phyloP scores from a whole-genome alignment of 2,797 vertebrate species.

The Australoheros facetus region DNA sequence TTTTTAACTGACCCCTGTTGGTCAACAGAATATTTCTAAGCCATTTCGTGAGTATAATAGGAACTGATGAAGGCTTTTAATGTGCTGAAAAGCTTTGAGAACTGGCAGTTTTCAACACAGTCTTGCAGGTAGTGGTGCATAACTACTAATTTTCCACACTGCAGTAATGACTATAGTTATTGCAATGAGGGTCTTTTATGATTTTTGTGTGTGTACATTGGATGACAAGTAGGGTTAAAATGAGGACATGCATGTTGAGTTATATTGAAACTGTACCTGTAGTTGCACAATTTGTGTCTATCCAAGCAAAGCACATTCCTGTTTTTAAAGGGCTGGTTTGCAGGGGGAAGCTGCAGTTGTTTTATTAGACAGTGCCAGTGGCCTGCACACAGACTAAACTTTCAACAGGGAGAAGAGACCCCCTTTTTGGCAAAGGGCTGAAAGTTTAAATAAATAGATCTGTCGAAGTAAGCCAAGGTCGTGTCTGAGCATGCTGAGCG shows the following conservation, averaged over 20 bases:
- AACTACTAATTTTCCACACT: slow-evolving; percentile 11
- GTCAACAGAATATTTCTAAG: background rate
- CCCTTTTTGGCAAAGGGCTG: slow-evolving; percentile 45
- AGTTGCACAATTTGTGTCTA: slow-evolving; percentile 6
- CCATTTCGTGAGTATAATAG: background rate
- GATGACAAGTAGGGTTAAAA: slow-evolving; percentile 24
- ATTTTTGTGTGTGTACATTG: background rate
- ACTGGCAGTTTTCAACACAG: background rate
- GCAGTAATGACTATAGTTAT: slow-evolving; percentile 11
- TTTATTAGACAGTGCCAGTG: slow-evolving; percentile 59
- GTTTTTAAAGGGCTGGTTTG: slow-evolving; percentile 6
- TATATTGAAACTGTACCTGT: slow-evolving; percentile 21
- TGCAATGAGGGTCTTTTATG: background rate
- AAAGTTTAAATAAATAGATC: slow-evolving; percentile 71
- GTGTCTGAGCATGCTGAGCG: slow-evolving; percentile 7
- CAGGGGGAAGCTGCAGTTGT: slow-evolving; percentile 5
- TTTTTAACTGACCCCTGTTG: background rate
- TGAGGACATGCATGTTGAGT: slow-evolving; percentile 10
- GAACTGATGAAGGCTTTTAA: slow-evolving; percentile 4
- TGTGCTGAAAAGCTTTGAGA: slow-evolving; percentile 7
- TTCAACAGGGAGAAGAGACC: slow-evolving; percentile 55
- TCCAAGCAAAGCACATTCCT: slow-evolving; percentile 35
- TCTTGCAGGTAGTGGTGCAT: background rate
- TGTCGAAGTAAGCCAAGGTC: slow-evolving; percentile 53
- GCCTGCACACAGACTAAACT: slow-evolving; percentile 72